These are phyloP conservation scores for Rhinolophus ferrumequinum DNA, from an alignment of 2,113 vertebrate species.

Conservation along the genomic window DNA sequence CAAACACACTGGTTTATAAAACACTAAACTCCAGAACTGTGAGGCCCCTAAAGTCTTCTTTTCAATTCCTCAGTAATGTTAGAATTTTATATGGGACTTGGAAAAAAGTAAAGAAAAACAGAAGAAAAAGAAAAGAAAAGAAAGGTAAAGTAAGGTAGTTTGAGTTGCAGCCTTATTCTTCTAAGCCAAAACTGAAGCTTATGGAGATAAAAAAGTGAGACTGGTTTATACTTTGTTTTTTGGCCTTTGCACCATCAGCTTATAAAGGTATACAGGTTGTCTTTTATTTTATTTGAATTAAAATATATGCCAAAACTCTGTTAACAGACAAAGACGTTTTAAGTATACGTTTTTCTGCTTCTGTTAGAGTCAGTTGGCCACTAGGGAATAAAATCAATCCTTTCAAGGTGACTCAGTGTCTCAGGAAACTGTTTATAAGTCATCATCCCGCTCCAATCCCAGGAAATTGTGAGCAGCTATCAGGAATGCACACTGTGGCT, in stretches of 20 bases:
- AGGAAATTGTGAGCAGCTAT: slow-evolving; percentile 30
- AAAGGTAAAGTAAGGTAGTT: slow-evolving; percentile 15
- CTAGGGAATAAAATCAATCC: slow-evolving; percentile 42
- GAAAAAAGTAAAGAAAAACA: neutral
- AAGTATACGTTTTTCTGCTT: slow-evolving; percentile 34
- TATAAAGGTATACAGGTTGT: neutral
- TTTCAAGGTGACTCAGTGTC: slow-evolving; percentile 38
- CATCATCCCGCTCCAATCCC: neutral
- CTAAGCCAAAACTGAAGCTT: neutral
- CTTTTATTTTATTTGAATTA: neutral
- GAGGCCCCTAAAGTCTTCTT: neutral
- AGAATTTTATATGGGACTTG: slow-evolving; percentile 24
- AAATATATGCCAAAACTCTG: slow-evolving; percentile 27
- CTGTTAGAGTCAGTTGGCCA: slow-evolving; percentile 26
- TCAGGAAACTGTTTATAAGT: slow-evolving; percentile 33
- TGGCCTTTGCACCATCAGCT: neutral
- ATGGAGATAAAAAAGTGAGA: neutral
- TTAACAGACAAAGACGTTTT: slow-evolving; percentile 33
- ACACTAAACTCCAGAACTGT: neutral
- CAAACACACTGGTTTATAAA: neutral
- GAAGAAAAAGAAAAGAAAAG: neutral
- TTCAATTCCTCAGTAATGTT: slow-evolving; percentile 43
- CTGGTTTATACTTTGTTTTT: neutral
- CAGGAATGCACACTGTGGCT: slow-evolving; percentile 25
- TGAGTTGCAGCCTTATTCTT: neutral